Base-by-base conservation (phyloP, 2,888 invertebrate genomes). In the Rhagium mordax region DNA sequence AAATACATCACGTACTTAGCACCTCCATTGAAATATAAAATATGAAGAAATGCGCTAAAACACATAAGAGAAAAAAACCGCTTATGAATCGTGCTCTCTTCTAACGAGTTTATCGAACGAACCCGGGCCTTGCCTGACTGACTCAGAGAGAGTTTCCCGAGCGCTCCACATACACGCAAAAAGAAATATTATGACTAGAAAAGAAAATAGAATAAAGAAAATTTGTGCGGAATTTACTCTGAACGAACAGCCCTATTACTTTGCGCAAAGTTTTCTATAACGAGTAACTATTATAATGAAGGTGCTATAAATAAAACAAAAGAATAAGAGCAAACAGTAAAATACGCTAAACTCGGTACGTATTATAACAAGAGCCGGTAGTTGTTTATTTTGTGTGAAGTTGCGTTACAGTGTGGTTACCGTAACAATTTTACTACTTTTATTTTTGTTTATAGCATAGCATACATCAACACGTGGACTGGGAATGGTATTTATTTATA, bases 81-180 rank as follows among this genome's bases (percentile, higher is more conserved):
- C 24, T n/a, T 24, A 55, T 55, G 55, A 55, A 55, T 55, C 55
- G 55, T 55, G 55, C 55, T 24, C 10, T 24, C 27, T 27, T 24
- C 27, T 53, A 53, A 65, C 65, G 65, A 65, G 20, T 65, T 65
- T 65, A 65, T 65, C 65, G 65, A 65, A 53, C 65, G 53, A 15
- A 7, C 64, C 51, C 16, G 18, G 27, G 64, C n/a, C 33, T 53
- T 65, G 33, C 53, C 53, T 41, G 65, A 33, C 65, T 51, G 64
- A 49, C 49, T 51, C 27, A 13, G 16, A 51, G 16, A 51, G 65
- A 64, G 53, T 65, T 59, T 53, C 33, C 53, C 33, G 41, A 29
- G 51, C n/a, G 33, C 20, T 65, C 24, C 65, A 20, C 65, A 21
- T 20, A 13, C 59, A 24, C 24, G 3, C 6, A 70, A 49, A 61